phyloP scores from a whole-genome alignment of 2,797 vertebrate species.

The Eulemur coronatus region DNA sequence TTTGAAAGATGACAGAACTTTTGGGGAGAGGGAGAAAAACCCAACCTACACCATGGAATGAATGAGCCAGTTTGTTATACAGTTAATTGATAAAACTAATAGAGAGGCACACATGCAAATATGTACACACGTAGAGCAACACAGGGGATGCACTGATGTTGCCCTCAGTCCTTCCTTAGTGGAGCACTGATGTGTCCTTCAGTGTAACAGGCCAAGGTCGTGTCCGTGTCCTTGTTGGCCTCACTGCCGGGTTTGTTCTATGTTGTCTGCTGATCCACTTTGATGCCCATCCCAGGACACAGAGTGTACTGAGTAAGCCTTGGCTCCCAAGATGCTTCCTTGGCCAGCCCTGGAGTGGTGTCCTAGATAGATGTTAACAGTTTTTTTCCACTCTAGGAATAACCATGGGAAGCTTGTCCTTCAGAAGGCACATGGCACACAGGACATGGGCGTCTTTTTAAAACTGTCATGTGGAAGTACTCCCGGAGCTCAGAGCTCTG shows the following conservation, averaged over 20 bases:
- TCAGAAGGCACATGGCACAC: background rate
- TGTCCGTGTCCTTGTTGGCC: background rate
- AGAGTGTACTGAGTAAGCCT: background rate
- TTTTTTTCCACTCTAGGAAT: constrained; percentile 24
- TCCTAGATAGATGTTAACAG: background rate
- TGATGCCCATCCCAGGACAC: background rate
- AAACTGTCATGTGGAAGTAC: background rate
- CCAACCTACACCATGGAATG: background rate
- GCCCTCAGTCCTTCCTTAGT: background rate
- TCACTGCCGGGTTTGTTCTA: background rate
- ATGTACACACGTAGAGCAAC: background rate
- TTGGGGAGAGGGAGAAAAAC: background rate
- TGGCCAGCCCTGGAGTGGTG: background rate
- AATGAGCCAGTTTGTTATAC: background rate
- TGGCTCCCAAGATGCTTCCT: background rate
- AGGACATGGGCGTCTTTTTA: background rate
- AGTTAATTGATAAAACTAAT: background rate
- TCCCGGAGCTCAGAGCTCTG: background rate
- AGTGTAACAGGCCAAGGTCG: background rate
- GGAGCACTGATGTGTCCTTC: background rate
- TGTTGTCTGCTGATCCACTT: background rate
- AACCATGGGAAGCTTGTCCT: constrained; percentile 1
- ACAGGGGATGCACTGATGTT: accelerated
- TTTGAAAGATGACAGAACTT: background rate
- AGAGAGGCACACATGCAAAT: background rate